Evolutionary conservation across 2,113 vertebrate genomes (phyloP).

Genomic region (Upupa epops): DNA sequence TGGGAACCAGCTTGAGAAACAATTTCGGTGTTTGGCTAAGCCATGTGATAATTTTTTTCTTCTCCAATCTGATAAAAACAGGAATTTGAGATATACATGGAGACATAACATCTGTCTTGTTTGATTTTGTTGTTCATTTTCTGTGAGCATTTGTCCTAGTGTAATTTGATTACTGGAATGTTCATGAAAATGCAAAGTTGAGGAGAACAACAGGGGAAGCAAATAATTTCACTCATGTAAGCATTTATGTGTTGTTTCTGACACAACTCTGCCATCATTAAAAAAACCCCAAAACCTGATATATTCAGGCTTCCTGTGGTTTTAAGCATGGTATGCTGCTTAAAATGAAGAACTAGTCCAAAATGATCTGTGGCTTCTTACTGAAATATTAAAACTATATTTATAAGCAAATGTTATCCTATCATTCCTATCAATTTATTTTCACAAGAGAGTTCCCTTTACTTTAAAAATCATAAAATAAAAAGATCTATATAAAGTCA

Average conservation of each 20-base stretch:
- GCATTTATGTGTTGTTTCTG: not conserved
- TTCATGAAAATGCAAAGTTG: not conserved
- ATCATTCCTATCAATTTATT: not conserved
- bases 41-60: not conserved
- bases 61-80: not conserved
- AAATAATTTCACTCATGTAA: not conserved
- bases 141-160: not conserved
- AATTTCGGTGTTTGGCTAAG: not conserved
- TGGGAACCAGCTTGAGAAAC: not conserved
- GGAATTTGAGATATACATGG: not conserved
- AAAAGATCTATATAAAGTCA: not conserved
- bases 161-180: slow-evolving; percentile 1
- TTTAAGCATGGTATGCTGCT: not conserved
- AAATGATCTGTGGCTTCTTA: not conserved
- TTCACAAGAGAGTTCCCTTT: not conserved
- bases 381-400: not conserved
- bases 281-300: not conserved
- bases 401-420: not conserved
- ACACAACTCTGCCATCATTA: not conserved
- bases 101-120: not conserved
- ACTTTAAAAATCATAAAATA: too few relatives aligned
- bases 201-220: not conserved
- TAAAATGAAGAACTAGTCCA: not conserved
- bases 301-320: not conserved
- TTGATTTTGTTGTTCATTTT: not conserved